Base-by-base conservation (phyloP, 2,113 vertebrate genomes). In the Eurystomus gularis region DNA sequence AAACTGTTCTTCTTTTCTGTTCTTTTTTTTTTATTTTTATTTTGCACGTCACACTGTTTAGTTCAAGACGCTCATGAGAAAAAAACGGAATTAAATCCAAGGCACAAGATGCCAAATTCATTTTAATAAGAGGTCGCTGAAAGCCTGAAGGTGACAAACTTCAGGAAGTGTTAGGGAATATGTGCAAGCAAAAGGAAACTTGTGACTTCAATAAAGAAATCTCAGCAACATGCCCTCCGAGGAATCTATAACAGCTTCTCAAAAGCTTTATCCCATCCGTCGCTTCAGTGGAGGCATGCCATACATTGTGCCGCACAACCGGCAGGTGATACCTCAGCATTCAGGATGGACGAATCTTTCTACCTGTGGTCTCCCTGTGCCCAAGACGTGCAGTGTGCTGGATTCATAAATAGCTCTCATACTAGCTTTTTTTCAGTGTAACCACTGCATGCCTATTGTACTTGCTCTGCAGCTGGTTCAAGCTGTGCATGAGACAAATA, bases 381-480 rank as follows among this genome's bases (percentile, higher is more conserved):
- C 15, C 60, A 29, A 49, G 68, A 55, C 2, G 0, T 23, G 44
- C 21, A 6, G 8, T 0, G 18, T 54, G 14, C 57, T 90, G 70
- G 23, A 11, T 6, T 29, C 25, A 12, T 44, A 24, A 31, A 3
- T 10, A 46, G 11, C 40, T 46, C n/a, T 40, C 7, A 26, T 62
- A 62, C 3, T 26, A 24, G 52, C 8, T 19, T 9, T 35, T 5
- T 23, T 83, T 60, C 13, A 8, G 25, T 2, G 12, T 82, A 79
- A 9, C 15, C 48, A 60, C 91, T 96, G 96, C 80, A 23, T 96
- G 96, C 97, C 93, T 94, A 75, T 64, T 82, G 93, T 78, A 93
- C 84, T 97, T 97, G 95, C 60, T 62, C 94, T 91, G 96, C 98
- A 98, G 97, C 97, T 98, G 95, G 40, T 88, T 98, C 97, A 97